These are phyloP conservation scores for Enteromius anoplus DNA, from an alignment of 2,797 vertebrate species.

Conservation along the genomic window DNA sequence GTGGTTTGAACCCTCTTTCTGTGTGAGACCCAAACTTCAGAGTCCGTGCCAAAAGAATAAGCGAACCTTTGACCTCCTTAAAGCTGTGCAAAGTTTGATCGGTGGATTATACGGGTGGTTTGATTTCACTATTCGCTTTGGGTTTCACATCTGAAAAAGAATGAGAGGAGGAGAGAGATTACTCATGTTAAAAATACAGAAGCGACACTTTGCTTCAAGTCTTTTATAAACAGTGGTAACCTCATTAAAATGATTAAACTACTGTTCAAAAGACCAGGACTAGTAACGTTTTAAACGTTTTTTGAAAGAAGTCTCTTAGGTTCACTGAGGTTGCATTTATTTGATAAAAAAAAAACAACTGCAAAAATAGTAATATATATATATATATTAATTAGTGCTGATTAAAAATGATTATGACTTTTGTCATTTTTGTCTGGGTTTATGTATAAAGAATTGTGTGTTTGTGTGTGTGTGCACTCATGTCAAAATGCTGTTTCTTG, in stretches of 20 bases:
- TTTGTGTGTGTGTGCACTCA: neutral
- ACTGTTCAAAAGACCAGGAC: neutral
- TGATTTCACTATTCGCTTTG: conserved; percentile 56
- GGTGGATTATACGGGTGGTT: conserved; percentile 43
- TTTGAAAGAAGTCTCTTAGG: neutral
- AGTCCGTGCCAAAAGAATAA: conserved; percentile 49
- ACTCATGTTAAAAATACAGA: neutral
- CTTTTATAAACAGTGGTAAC: neutral
- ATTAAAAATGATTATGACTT: no score
- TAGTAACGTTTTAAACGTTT: neutral
- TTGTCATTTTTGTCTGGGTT: no score
- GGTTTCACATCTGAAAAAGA: conserved; percentile 64
- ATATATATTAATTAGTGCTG: no score
- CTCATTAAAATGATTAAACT: neutral
- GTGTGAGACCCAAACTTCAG: conserved; percentile 45
- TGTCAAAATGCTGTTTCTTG: neutral
- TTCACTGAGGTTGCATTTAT: neutral
- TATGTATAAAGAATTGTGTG: no score
- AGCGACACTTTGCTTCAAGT: neutral
- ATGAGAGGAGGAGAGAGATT: conserved; percentile 22
- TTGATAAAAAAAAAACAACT: neutral
- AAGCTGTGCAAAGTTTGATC: conserved; percentile 51
- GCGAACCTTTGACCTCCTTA: conserved; percentile 49
- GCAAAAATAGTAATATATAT: no score
- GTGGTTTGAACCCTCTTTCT: conserved; percentile 37